Percentiles rank a stretch among this genome's conserved stretches.
phyloP scores from a whole-genome alignment of 2,113 vertebrate species.

The Ovibos moschatus region DNA sequence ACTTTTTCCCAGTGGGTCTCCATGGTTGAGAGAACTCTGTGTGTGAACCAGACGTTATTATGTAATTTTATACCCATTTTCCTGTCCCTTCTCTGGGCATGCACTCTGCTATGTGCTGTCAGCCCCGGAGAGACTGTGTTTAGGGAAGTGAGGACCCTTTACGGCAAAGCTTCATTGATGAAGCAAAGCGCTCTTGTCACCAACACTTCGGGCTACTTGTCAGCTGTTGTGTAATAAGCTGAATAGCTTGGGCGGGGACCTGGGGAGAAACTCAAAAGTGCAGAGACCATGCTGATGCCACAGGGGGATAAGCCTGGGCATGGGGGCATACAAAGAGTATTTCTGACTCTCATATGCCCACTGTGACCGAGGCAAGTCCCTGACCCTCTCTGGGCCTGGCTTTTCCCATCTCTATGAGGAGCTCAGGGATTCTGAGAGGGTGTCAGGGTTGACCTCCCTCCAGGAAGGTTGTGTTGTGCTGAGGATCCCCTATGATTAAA shows the following conservation, averaged over 20 bases:
- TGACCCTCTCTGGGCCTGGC: background rate
- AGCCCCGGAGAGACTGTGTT: background rate
- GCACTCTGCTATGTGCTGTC: background rate
- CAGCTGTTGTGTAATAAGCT: background rate
- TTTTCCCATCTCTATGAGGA: background rate
- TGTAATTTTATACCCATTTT: constrained; percentile 37
- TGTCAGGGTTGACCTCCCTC: background rate
- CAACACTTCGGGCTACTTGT: background rate
- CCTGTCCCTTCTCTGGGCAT: background rate
- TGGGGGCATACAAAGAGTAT: background rate
- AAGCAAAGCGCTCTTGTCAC: background rate
- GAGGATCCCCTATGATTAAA: fast-evolving
- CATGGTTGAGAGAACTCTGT: background rate
- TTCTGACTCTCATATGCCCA: background rate
- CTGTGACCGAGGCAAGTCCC: background rate
- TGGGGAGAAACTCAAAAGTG: background rate
- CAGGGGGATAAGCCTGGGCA: background rate
- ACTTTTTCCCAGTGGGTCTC: constrained; percentile 37
- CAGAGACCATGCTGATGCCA: background rate
- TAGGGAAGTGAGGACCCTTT: background rate
- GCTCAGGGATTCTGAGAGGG: background rate
- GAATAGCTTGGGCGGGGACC: background rate
- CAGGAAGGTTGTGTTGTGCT: background rate
- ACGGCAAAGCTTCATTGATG: background rate
- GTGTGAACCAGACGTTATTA: background rate